Evolutionary conservation across 2,797 vertebrate species (phyloP), one percentile per base, ranked within the genome.

Genomic region (Malacoraja senta): DNA sequence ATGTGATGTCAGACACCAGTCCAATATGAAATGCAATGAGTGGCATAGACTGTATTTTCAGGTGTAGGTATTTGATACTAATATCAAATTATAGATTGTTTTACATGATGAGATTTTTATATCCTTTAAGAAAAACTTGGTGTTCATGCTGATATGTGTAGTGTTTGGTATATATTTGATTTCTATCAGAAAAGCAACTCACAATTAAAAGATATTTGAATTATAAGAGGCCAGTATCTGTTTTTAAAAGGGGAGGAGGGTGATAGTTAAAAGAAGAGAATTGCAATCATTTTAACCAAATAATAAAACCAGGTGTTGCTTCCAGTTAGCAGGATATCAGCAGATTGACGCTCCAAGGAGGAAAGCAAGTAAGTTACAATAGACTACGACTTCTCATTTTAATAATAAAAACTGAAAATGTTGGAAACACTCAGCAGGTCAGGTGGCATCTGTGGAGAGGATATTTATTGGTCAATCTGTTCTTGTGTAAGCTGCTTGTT

Each of bases 121-220:
- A 92, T 92, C 90, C 90, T 92, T 92, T 68, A 88, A 68, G 32
- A 65, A 74, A 92, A 92, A 92, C 90, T 92, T 17, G 90, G 90
- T 92, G 90, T 92, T 92, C 90, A 92, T 92, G 90, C 90, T 92
- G 90, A 92, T 92, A 58, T 91, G 90, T 92, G 90, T 92, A 74
- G 90, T 92, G 90, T 92, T 92, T 92, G 90, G 90, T 92, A 92
- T 92, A 92, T 92, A 92, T 92, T 92, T 92, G 90, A 92, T 92
- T 92, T 92, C 88, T 92, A 92, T 92, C 90, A 74, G 90, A 88
- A 88, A 88, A 92, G 72, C 90, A 92, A 92, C 90, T 92, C 71
- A 92, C 35, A 92, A 92, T 92, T 92, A 92, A 92, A 92, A 91
- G 72, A 76, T 74, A 92, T 92, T 92, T 92, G 71, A 92, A 92